Conservation (phyloP, 2,797 vertebrate species). For the Botia kubotai region DNA sequence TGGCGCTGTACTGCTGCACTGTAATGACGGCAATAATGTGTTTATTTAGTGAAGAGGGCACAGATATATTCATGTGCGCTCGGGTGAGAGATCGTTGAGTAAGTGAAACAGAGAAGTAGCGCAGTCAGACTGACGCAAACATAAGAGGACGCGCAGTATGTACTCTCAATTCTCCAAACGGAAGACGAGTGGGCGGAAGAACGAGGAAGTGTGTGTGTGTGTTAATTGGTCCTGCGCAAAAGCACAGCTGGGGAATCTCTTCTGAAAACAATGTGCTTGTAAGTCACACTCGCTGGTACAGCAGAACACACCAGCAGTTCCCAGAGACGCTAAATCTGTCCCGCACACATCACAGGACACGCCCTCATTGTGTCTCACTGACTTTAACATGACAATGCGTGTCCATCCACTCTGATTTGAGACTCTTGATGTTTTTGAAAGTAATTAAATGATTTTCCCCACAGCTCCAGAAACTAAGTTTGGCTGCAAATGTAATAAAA, state of each 20-base stretch:
- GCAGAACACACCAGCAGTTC: slow-evolving; percentile 27
- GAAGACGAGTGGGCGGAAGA: slow-evolving; percentile 57
- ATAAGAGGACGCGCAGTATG: slow-evolving; percentile 30
- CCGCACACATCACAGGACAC: slow-evolving; percentile 6
- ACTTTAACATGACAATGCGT: neutral
- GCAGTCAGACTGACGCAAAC: slow-evolving; percentile 44
- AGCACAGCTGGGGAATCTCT: slow-evolving; percentile 50
- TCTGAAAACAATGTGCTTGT: slow-evolving; percentile 46
- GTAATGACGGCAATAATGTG: slow-evolving; percentile 60
- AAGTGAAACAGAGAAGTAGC: slow-evolving; percentile 55
- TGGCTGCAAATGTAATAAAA: neutral
- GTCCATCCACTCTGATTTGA: slow-evolving; percentile 24
- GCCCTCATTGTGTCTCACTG: neutral
- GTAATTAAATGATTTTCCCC: slow-evolving; percentile 17
- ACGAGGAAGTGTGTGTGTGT: neutral
- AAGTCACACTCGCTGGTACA: slow-evolving; percentile 15
- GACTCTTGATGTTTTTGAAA: slow-evolving; percentile 1
- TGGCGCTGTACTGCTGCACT: slow-evolving; percentile 48
- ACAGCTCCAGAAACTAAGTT: slow-evolving; percentile 5
- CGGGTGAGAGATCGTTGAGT: slow-evolving; percentile 60
- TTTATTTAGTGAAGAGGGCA: slow-evolving; percentile 54
- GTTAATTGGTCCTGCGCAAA: slow-evolving; percentile 47
- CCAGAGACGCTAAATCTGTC: slow-evolving; percentile 34
- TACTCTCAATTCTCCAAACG: slow-evolving; percentile 55
- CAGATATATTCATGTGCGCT: slow-evolving; percentile 61